Evolutionary conservation across 2,797 vertebrate species (phyloP).

Genomic region (Erpetoichthys calabaricus): DNA sequence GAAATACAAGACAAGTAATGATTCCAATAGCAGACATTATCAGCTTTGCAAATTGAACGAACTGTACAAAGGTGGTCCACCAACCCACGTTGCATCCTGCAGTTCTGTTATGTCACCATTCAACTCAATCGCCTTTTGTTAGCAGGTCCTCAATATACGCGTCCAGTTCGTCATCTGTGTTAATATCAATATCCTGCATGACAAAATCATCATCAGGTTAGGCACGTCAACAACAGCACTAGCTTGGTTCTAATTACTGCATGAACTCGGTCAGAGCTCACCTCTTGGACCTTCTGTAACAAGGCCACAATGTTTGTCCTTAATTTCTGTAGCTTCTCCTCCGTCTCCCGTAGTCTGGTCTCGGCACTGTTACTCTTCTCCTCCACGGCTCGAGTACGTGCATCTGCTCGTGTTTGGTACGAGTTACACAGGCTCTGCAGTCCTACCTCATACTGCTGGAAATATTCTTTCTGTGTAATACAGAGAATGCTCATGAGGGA

Average conservation of each 20-base stretch:
- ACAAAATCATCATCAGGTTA: not conserved
- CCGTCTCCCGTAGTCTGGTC: constrained; percentile 67
- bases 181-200: constrained; percentile 93
- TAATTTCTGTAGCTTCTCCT: constrained; percentile 88
- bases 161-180: constrained; percentile 92
- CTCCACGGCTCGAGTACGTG: constrained; percentile 76
- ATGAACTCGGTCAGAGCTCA: constrained; percentile 24
- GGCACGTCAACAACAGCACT: too few relatives aligned
- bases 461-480: constrained; percentile 80
- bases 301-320: constrained; percentile 91
- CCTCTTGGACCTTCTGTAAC: constrained; percentile 96
- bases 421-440: constrained; percentile 92
- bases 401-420: constrained; percentile 82
- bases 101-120: too few relatives aligned
- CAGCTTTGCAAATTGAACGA: too few relatives aligned
- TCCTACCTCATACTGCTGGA: constrained; percentile 91
- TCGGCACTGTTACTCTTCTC: constrained; percentile 71
- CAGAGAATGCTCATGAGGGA: not conserved
- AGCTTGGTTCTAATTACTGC: not conserved
- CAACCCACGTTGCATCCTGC: constrained; percentile 6
- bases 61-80: not conserved
- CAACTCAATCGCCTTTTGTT: constrained; percentile 79
- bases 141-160: constrained; percentile 96
- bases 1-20: too few relatives aligned
- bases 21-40: too few relatives aligned